Conservation (phyloP, 2,113 vertebrate genomes). For the Phyllostomus discolor region DNA sequence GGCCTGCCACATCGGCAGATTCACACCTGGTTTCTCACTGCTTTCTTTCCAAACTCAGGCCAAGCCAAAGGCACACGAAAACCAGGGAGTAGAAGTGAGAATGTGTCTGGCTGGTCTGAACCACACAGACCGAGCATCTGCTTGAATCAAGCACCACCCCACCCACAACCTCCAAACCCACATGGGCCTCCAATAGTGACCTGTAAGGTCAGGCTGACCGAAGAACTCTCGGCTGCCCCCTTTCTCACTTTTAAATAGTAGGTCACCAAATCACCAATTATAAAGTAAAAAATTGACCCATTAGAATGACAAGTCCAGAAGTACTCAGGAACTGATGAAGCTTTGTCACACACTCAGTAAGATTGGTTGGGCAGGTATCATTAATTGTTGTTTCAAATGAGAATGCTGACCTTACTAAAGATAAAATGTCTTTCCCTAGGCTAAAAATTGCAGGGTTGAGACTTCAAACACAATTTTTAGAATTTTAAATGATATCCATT, state of each 20-base stretch:
- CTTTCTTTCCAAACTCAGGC: slow-evolving; percentile 39
- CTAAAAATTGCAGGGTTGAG: not conserved
- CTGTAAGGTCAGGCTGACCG: not conserved
- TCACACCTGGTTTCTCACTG: slow-evolving; percentile 64
- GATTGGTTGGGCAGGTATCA: not conserved
- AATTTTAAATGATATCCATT: slow-evolving; percentile 6
- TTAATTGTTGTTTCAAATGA: not conserved
- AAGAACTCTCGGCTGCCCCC: not conserved
- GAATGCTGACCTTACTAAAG: not conserved
- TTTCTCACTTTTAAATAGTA: not conserved
- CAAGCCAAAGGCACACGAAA: slow-evolving; percentile 35
- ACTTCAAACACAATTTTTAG: not conserved
- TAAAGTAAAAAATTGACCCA: not conserved
- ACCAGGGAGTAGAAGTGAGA: not conserved
- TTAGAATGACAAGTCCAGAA: not conserved
- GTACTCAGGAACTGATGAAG: not conserved
- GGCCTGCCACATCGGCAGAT: slow-evolving; percentile 66
- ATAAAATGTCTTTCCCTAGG: not conserved
- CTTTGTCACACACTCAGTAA: not conserved
- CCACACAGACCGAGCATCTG: not conserved
- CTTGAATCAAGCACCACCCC: not conserved
- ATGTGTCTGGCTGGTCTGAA: not conserved
- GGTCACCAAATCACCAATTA: not conserved
- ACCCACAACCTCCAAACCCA: not conserved
- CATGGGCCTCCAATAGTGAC: not conserved